Evolutionary conservation across 2,113 vertebrate genomes (phyloP).

Genomic region (Dolichotis patagonum): DNA sequence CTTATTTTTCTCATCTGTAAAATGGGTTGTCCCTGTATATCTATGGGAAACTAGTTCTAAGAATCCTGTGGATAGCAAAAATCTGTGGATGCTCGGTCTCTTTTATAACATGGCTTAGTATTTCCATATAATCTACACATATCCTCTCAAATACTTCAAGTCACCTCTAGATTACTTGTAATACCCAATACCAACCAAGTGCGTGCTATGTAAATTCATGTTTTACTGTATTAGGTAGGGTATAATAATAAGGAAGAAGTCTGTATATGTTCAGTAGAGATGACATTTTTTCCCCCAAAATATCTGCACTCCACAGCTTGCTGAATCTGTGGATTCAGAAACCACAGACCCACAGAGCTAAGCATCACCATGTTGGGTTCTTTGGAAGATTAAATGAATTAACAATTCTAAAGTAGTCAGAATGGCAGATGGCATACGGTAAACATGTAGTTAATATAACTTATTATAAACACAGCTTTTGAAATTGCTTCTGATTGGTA

Average conservation of each 20-base stretch:
- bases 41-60: background rate
- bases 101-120: background rate
- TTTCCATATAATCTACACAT: background rate
- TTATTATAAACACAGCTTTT: background rate
- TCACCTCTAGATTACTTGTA: background rate
- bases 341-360: background rate
- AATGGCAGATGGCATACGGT: background rate
- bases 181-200: background rate
- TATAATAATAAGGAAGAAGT: background rate
- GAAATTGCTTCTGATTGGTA: slow-evolving; percentile 1
- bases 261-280: background rate
- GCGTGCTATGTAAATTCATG: background rate
- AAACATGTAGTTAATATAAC: background rate
- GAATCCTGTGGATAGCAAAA: background rate
- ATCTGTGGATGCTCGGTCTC: background rate
- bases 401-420: slow-evolving; percentile 23
- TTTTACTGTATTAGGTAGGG: background rate
- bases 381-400: background rate
- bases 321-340: background rate
- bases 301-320: background rate
- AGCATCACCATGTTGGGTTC: background rate
- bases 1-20: slow-evolving; percentile 27
- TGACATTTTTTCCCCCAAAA: background rate
- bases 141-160: background rate
- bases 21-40: background rate